These are phyloP conservation scores for Drosophila neotestacea DNA, from an alignment of 2,888 invertebrate species.

Conservation along the genomic window DNA sequence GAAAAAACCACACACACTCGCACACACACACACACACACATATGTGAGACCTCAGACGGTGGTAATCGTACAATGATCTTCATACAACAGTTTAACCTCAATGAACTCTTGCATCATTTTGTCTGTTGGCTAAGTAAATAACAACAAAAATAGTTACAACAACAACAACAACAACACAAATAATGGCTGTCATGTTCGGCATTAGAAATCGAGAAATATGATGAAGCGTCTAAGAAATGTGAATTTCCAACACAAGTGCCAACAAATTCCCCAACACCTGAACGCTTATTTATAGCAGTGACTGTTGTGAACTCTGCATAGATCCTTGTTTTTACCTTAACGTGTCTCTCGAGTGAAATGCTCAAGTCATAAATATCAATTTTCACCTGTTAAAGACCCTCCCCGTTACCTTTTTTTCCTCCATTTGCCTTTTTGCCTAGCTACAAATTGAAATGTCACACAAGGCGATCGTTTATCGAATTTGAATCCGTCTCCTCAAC, in stretches of 20 bases:
- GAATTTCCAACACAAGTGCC: conserved; percentile 5
- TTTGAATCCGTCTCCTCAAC: conserved; percentile 12
- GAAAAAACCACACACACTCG: conserved; percentile 30
- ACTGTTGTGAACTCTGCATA: conserved; percentile 34
- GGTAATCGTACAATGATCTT: conserved; percentile 73
- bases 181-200: conserved; percentile 58
- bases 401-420: background rate
- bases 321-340: conserved; percentile 24
- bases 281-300: conserved; percentile 51
- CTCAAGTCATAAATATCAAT: conserved; percentile 66
- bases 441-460: conserved; percentile 72
- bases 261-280: conserved; percentile 30
- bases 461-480: conserved; percentile 38
- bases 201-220: conserved; percentile 75
- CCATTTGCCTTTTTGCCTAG: background rate
- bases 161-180: conserved; percentile 27
- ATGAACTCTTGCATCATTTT: conserved; percentile 74
- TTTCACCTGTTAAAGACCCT: conserved; percentile 60
- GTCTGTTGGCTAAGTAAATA: conserved; percentile 44
- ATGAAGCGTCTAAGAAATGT: conserved; percentile 44
- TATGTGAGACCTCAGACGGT: conserved; percentile 16
- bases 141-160: conserved; percentile 18
- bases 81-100: conserved; percentile 79
- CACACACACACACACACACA: conserved; percentile 33
- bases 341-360: background rate